These are phyloP conservation scores for Gallinago paraguaiae DNA, from an alignment of 2,113 vertebrate genomes.

Conservation along the genomic window DNA sequence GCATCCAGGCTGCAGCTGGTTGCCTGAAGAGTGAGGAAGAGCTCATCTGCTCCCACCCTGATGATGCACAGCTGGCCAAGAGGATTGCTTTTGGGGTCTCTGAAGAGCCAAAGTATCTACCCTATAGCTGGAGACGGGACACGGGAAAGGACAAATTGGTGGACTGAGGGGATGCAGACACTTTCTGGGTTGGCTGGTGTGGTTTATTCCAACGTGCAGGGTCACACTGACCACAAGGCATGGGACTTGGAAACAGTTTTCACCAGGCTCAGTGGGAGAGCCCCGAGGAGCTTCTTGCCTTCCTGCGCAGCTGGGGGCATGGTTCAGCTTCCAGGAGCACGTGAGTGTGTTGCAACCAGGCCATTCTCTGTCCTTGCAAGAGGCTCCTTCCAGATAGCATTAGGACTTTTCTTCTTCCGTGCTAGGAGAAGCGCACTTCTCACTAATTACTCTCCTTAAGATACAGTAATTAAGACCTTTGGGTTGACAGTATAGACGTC, in stretches of 20 bases:
- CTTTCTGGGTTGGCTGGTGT: not conserved
- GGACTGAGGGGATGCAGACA: not conserved
- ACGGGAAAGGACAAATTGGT: conserved; percentile 21
- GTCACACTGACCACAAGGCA: conserved; percentile 37
- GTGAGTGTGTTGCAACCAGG: not conserved
- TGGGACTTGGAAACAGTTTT: conserved; percentile 6
- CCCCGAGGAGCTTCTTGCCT: not conserved
- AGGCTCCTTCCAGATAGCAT: not conserved
- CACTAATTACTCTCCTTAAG: not conserved
- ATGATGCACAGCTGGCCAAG: conserved; percentile 31
- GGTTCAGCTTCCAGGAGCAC: conserved; percentile 10
- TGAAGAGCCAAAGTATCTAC: not conserved
- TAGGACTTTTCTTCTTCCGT: not conserved
- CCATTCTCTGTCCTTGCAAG: not conserved
- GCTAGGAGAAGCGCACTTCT: not conserved
- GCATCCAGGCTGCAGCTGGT: not conserved
- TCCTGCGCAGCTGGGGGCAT: not conserved
- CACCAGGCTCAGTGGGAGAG: not conserved
- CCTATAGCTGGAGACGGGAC: not conserved
- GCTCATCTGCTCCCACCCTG: conserved; percentile 15
- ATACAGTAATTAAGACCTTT: not conserved
- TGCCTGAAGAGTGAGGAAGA: not conserved
- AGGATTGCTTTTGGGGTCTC: not conserved
- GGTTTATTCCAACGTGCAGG: not conserved
- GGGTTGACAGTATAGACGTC: not conserved